Evolutionary conservation across 2,888 invertebrate genomes (phyloP), one percentile per base, ranked within the genome.

Genomic region (Automeris io): DNA sequence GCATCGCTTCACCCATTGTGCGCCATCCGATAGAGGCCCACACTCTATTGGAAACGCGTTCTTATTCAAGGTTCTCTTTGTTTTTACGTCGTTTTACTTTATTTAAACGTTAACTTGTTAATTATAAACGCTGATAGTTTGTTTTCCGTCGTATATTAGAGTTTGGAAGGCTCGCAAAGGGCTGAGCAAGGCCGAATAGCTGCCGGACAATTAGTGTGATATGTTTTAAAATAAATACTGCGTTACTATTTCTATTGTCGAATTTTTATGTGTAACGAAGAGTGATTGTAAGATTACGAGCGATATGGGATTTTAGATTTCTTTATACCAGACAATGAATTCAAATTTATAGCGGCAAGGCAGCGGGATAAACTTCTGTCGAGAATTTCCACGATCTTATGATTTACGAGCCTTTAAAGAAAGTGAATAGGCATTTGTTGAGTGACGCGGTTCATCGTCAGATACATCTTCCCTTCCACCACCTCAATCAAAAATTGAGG

Each of bases 31-130:
- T 26, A 26, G 32, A 32, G 37, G 37, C 31, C 37, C 23, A 13
- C 31, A 11, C 29, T n/a, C 13, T 13, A 16, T 23, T 36, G 37
- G 31, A 18, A 32, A 23, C 8, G 37, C 37, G 37, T 18, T 37
- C 31, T 32, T 12, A 31, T 25, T 35, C 37, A 37, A 37, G 37
- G 37, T 18, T 31, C 18, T 31, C 5, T 37, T 37, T 37, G 37
- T 37, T 37, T 37, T 37, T 32, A 37, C 37, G 23, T 37, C 32
- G 37, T 37, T 37, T 37, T 18, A 31, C 11, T 37, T 37, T 37
- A 37, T 37, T 31, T 37, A 16, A 23, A 37, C 23, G 37, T 24
- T 18, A 35, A 35, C 19, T 31, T 31, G 37, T 32, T 22, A 32
- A 37, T 37, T 32, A 32, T 37, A 32, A 32, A 37, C 18, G 31